These are phyloP conservation scores for Xestia c-nigrum DNA, from an alignment of 2,888 invertebrate species.

Conservation along the genomic window DNA sequence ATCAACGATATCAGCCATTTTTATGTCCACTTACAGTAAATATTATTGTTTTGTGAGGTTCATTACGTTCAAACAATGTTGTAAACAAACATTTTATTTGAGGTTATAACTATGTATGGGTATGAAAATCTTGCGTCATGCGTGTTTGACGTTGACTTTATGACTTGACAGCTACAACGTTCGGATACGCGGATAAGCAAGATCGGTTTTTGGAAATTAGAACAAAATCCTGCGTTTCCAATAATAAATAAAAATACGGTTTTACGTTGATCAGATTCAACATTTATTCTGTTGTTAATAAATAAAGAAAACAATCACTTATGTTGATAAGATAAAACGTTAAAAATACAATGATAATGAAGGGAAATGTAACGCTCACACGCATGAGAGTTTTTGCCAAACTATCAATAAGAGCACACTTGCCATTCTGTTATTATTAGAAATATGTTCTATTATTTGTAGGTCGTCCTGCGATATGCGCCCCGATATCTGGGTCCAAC, in stretches of 20 bases:
- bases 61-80: not conserved
- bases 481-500: slow-evolving; percentile 79
- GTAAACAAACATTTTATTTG: slow-evolving; percentile 54
- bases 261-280: not conserved
- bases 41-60: slow-evolving; percentile 18
- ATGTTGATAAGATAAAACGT: not conserved
- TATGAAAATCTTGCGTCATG: not conserved
- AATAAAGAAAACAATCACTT: not conserved
- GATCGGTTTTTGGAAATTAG: not conserved
- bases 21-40: not conserved
- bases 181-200: not conserved
- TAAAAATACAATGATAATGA: not conserved
- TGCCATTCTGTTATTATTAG: not conserved
- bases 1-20: slow-evolving; percentile 85
- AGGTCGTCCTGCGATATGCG: slow-evolving; percentile 64
- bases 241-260: not conserved
- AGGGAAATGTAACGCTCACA: not conserved
- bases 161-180: slow-evolving; percentile 8
- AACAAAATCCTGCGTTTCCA: not conserved
- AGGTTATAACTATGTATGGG: slow-evolving; percentile 35
- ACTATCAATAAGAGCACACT: not conserved
- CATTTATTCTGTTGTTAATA: not conserved
- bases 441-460: slow-evolving; percentile 62
- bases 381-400: not conserved
- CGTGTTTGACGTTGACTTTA: slow-evolving; percentile 42